Evolutionary conservation across 2,888 invertebrate genomes (phyloP).

Genomic region (Oasisia sp.): DNA sequence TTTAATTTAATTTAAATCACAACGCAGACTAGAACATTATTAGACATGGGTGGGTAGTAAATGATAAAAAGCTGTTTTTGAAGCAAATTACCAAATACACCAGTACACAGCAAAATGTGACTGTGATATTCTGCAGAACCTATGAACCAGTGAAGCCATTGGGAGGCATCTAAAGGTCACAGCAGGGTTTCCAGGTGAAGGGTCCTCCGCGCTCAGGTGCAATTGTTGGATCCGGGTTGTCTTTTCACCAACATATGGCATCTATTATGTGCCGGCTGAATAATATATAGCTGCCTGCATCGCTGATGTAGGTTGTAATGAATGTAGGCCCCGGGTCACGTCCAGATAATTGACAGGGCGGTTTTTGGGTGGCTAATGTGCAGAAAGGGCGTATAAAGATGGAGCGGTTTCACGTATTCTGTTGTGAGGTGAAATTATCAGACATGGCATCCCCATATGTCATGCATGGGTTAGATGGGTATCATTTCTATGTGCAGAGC

Average conservation of each 20-base stretch:
- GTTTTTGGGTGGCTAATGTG: background rate
- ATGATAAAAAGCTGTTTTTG: background rate
- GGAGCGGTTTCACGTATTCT: background rate
- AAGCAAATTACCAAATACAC: background rate
- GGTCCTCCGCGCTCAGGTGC: background rate
- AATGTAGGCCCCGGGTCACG: background rate
- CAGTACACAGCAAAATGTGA: background rate
- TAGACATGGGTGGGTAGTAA: background rate
- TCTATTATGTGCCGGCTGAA: background rate
- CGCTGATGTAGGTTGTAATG: background rate
- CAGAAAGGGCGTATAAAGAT: background rate
- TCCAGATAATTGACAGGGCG: background rate
- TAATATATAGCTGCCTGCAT: constrained; percentile 10
- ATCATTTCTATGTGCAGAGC: background rate
- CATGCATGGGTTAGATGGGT: background rate
- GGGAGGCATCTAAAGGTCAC: background rate
- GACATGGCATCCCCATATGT: background rate
- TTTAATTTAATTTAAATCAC: too few species aligned
- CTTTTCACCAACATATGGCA: constrained; percentile 6
- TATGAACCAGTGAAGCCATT: background rate
- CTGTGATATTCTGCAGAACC: background rate
- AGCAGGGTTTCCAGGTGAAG: background rate
- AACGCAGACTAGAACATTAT: too few species aligned
- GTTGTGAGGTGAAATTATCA: background rate
- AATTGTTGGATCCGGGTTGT: background rate